phyloP scores from a whole-genome alignment of 2,797 vertebrate species.

The Dendrocincla fuliginosa region DNA sequence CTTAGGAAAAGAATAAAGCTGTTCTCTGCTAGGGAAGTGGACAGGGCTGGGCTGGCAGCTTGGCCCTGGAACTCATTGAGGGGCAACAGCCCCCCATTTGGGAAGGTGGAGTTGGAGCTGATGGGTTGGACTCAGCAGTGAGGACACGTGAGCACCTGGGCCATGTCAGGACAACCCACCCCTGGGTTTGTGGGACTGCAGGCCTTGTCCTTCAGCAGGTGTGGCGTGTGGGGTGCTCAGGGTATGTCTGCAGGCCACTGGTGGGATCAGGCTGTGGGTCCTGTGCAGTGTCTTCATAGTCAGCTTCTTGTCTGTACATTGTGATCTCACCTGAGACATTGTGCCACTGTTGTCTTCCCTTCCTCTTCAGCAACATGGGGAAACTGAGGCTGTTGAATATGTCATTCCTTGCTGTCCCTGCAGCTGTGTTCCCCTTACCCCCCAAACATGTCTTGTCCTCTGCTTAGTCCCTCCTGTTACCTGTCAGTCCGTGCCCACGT shows the following conservation, averaged over 20 bases:
- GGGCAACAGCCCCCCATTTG: background rate
- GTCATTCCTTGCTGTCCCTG: background rate
- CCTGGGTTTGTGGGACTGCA: background rate
- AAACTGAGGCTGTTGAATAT: background rate
- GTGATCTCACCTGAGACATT: background rate
- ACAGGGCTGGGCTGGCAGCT: background rate
- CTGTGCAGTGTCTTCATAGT: background rate
- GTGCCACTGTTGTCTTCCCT: background rate
- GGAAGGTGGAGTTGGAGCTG: background rate
- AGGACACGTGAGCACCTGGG: rapidly evolving
- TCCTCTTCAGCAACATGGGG: background rate
- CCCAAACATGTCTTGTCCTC: background rate
- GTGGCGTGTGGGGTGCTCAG: background rate
- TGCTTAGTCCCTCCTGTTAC: background rate
- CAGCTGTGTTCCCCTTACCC: background rate
- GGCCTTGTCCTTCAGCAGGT: background rate
- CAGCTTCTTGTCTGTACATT: background rate
- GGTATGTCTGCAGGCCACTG: background rate
- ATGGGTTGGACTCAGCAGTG: background rate
- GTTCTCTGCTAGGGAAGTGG: background rate
- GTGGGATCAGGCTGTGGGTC: background rate
- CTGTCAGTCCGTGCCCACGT: background rate
- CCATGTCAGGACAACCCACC: rapidly evolving
- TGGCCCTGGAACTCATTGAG: background rate
- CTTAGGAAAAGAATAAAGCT: background rate